Evolutionary conservation across 2,113 vertebrate genomes (phyloP), one percentile per base, ranked within the genome.

Genomic region (Poeciliopsis turrubarensis): DNA sequence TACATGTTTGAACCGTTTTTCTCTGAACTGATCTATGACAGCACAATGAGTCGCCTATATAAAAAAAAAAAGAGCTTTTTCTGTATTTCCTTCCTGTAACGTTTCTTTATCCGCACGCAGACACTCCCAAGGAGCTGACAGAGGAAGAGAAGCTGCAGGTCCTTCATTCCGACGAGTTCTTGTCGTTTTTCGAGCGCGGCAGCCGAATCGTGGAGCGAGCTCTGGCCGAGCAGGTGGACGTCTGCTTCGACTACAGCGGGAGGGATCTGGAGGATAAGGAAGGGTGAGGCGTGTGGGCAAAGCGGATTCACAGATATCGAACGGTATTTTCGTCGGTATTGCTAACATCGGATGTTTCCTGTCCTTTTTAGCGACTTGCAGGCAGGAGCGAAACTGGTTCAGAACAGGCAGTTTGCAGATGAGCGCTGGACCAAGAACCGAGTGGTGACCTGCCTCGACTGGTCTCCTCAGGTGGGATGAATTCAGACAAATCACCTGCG

Each of bases 201-300:
- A 97, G 96, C 79, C 94, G 96, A 82, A 97, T 99, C 79, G 94
- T 99, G 13, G 97, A 99, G 94, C 94, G 97, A 88, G 97, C 96
- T 30, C 95, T 99, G 77, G 96, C 96, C 66, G 97, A 98, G 82
- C 97, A 97, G 67, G 97, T 98, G 89, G 98, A 99, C 81, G 97
- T 98, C 90, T 98, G 97, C 94, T 99, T 98, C 83, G 97, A 99
- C 93, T 99, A 99, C 92, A 99, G 98, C 47, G 98, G 98, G 57
- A 95, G 96, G 92, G 97, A 98, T 86, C 93, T 99, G 29, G 97
- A 99, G 92, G 98, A 99, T 83, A 99, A 97, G 91, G 97, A 99
- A 88, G 97, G 98, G 98, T 99, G 94, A 96, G 93, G 25, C 72
- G 3, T 26, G 29, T 27, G 15, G 4, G 25, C 41, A 62, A 19